Evolutionary conservation across 2,888 invertebrate species (phyloP), one percentile per base, ranked within the genome.

Genomic region (Caenorhabditis drosophilae): DNA sequence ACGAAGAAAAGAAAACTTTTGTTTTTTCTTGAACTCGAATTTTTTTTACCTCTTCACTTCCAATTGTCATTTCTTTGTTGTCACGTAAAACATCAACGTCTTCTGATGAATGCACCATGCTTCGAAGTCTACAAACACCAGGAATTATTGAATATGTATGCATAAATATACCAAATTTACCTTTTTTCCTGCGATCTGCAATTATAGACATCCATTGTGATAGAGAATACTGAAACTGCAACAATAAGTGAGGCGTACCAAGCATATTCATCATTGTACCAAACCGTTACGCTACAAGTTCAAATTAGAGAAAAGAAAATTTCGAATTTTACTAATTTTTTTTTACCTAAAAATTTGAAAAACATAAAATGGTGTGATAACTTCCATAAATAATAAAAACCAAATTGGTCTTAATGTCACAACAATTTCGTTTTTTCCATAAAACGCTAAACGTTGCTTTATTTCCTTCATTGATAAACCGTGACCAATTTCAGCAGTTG

Each of bases 211-310:
- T 83, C 83, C 60, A 73, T 61, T 9, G 66, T 41, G 53, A 92
- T 90, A n/a, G 93, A 92, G 27, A 89, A 87, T 18, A 89, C 83
- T 0, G 93, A 92, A 84, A 94, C 89, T 53, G 90, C 79, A 50
- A 93, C 87, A 72, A 94, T 92, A 80, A 92, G 92, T 9, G 88
- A 87, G 4, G 92, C 92, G 85, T 94, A 94, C 80, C 90, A 90
- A 78, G 89, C 88, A 84, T 94, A 94, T 70, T 90, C 89, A 83
- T 94, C 93, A 70, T 89, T 85, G 51, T 89, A 88, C 94, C 94
- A 94, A 15, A 94, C 87, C 27, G 88, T 86, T 4, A 82, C 82
- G 59, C 80, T 80, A 47, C 45, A 73, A 59, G 12, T 31, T 31
- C 7, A 31, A 31, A 31, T 31, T 31, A 1, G 4, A 20, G 12